phyloP scores from a whole-genome alignment of 2,888 invertebrate species.

The Plebejus argus region DNA sequence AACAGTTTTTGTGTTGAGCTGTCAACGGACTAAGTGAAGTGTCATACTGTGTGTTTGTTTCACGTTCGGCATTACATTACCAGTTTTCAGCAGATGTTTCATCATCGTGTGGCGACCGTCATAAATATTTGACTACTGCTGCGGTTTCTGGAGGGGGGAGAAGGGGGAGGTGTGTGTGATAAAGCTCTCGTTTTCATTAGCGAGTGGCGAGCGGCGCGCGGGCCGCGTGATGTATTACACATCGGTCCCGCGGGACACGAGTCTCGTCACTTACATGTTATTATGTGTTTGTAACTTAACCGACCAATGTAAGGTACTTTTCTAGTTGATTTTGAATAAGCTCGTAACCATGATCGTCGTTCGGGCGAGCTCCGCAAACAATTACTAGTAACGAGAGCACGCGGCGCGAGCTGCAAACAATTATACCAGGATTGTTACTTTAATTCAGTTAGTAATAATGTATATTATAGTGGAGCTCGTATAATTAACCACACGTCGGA shows the following conservation, averaged over 20 bases:
- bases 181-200: constrained; percentile 3
- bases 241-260: neutral
- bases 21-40: neutral
- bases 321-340: neutral
- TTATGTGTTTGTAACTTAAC: neutral
- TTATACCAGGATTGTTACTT: neutral
- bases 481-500: no score
- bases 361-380: neutral
- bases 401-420: neutral
- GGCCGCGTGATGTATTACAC: neutral
- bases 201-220: neutral
- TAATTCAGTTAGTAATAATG: neutral
- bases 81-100: neutral
- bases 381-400: neutral
- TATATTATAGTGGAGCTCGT: constrained; percentile 3
- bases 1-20: neutral
- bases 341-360: neutral
- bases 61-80: neutral
- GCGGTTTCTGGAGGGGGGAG: neutral
- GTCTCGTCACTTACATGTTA: neutral
- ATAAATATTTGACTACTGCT: neutral
- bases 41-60: neutral
- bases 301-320: neutral
- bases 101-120: neutral
- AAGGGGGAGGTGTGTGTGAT: neutral